Percentiles rank a stretch among this genome's conserved stretches.
Evolutionary conservation across 35 echinoderm and acorn worm genomes (phyloP).

Genomic region (Anneissia japonica): DNA sequence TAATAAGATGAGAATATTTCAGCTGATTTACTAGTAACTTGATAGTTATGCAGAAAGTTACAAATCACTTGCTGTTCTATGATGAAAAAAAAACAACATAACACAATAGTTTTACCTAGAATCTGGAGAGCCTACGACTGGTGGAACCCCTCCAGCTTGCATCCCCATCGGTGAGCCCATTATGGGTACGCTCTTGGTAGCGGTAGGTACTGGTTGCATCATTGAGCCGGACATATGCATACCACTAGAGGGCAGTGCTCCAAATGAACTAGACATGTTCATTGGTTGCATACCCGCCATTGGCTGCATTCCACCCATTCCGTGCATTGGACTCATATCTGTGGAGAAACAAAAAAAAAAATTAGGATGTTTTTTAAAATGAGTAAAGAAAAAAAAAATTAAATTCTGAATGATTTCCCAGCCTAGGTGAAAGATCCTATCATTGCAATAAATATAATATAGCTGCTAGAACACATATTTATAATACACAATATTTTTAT

Average conservation of each 20-base stretch:
- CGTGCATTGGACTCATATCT: conserved; percentile 25
- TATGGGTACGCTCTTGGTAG: background rate
- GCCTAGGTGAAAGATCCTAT: no score
- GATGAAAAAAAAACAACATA: no score
- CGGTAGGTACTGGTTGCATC: background rate
- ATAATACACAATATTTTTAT: no score
- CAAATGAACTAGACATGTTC: background rate
- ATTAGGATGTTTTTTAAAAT: background rate
- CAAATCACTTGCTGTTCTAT: no score
- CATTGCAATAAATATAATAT: no score
- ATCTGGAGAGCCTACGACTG: background rate
- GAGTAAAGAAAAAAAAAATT: background rate
- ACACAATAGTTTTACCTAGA: no score
- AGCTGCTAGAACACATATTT: no score
- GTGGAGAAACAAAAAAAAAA: background rate
- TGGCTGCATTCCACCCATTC: conserved; percentile 25
- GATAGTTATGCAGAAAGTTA: no score
- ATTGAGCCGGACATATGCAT: background rate
- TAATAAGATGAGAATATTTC: no score
- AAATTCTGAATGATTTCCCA: no score
- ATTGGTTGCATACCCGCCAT: background rate
- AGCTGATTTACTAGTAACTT: no score
- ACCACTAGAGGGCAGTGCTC: background rate
- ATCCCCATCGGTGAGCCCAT: background rate
- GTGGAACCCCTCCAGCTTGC: background rate